Evolutionary conservation across 2,797 vertebrate species (phyloP), one percentile per base, ranked within the genome.

Genomic region (Chelidonichthys spinosus): DNA sequence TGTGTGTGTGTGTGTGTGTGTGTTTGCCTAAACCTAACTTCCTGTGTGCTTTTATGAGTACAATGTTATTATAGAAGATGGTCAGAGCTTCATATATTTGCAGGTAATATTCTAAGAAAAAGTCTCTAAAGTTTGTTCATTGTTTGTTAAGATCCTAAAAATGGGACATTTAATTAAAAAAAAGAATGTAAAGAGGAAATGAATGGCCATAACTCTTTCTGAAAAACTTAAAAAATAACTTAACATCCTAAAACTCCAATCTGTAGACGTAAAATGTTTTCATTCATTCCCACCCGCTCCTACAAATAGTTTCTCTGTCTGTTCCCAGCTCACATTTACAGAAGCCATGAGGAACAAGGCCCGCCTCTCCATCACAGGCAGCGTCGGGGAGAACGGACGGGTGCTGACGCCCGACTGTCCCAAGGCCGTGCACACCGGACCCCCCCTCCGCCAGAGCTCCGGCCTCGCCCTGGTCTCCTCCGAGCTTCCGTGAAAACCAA

Each of bases 301-400:
- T 89, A 4, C 64, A 50, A 35, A 43, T 76, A 67, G 0, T 75
- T 1, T 71, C 46, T 81, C 6, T 69, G 5, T 86, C 67, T 74
- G 18, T 86, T 90, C 86, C 39, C 90, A 99, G 97, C 95, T 99
- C 85, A 98, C 98, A 81, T 99, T 99, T 95, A 98, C 98, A 84
- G 98, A 99, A 96, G 98, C 98, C 95, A 99, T 99, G 98, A 96
- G 98, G 96, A 98, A 99, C 95, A 99, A 99, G 96, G 98, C 98
- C 81, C 96, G 98, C 85, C 92, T 99, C 94, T 99, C 98, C 90
- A 99, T 99, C 95, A 99, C 98, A 1, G 98, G 98, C 91, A 99
- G 98, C 11, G 96, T 99, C 53, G 98, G 98, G 83, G 98, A 99
- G 85, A 99, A 99, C 0, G 98, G 98, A 74, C 97, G 98, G 0